Percentiles rank a stretch among this genome's conserved stretches.
Conservation (phyloP, 1,140 invertebrate genomes). For the Magallana ariakensis region DNA sequence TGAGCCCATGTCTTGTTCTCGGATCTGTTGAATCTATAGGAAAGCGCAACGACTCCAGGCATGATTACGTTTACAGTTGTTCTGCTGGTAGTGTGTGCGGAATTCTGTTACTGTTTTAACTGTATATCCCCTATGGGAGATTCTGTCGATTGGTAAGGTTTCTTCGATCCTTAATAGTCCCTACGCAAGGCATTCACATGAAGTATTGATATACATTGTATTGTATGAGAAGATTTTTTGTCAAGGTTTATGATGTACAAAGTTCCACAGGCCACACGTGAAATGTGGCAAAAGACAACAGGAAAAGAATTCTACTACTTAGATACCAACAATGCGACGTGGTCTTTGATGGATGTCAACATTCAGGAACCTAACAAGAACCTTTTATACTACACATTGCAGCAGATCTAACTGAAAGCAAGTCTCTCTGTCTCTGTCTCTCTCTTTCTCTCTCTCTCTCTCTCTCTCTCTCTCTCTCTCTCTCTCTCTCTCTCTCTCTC, state of each 20-base stretch:
- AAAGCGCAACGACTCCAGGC: too few relatives aligned
- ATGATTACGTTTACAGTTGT: too few relatives aligned
- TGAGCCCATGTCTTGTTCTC: too few relatives aligned
- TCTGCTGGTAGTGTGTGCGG: too few relatives aligned
- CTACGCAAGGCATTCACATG: too few relatives aligned
- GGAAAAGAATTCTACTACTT: constrained; percentile 12
- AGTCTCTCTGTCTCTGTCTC: background rate
- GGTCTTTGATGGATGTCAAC: background rate
- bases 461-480: too few relatives aligned
- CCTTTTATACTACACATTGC: background rate
- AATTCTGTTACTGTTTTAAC: background rate
- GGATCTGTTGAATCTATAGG: too few relatives aligned
- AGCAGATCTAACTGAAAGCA: background rate
- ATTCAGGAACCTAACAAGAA: background rate
- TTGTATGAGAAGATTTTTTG: background rate
- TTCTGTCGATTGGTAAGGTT: background rate
- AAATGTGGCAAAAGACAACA: background rate
- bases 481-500: too few relatives aligned
- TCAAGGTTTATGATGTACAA: constrained; percentile 24
- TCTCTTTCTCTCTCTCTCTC: constrained; percentile 15
- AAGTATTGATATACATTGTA: too few relatives aligned
- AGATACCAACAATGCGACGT: background rate
- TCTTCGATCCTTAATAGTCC: too few relatives aligned
- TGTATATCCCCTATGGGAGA: background rate
- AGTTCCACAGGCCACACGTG: background rate